Evolutionary conservation across 2,888 invertebrate species (phyloP).

Genomic region (Seira musarum): DNA sequence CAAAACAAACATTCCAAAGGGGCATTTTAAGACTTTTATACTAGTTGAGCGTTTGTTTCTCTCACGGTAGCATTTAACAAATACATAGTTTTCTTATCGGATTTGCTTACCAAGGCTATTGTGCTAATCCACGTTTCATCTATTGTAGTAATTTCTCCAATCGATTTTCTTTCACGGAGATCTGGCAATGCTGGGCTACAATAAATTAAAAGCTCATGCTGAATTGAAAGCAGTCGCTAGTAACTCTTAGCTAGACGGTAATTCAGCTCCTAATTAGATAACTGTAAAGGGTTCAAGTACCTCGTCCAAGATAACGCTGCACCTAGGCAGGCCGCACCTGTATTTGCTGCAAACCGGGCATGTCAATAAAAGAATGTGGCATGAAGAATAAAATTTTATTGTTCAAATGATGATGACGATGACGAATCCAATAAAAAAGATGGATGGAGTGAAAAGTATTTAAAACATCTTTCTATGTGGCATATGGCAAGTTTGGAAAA

Average conservation of each 20-base stretch:
- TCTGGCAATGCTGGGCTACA: slow-evolving; percentile 65
- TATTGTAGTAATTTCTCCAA: slow-evolving; percentile 57
- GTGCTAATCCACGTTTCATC: slow-evolving; percentile 68
- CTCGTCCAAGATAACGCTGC: slow-evolving; percentile 64
- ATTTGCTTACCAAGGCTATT: slow-evolving; percentile 61
- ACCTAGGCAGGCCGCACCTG: slow-evolving; percentile 65
- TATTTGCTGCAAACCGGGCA: slow-evolving; percentile 60
- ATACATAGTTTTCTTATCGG: not conserved
- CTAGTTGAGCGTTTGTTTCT: no score
- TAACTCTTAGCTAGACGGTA: no score
- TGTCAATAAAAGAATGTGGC: not conserved
- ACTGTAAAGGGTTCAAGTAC: slow-evolving; percentile 15
- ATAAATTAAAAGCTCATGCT: slow-evolving; percentile 14
- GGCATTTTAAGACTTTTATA: no score
- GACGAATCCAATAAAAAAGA: not conserved
- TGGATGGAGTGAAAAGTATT: not conserved
- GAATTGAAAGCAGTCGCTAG: no score
- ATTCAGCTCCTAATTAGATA: no score
- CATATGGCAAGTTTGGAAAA: not conserved
- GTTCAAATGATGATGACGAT: not conserved
- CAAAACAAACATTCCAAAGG: no score
- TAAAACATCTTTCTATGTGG: not conserved
- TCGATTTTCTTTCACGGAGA: slow-evolving; percentile 54
- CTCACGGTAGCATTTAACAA: no score
- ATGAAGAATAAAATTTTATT: not conserved